Percentiles rank a stretch among this genome's conserved stretches.
These are phyloP conservation scores for Coleophora deauratella DNA, from an alignment of 2,888 invertebrate genomes.

Conservation along the genomic window DNA sequence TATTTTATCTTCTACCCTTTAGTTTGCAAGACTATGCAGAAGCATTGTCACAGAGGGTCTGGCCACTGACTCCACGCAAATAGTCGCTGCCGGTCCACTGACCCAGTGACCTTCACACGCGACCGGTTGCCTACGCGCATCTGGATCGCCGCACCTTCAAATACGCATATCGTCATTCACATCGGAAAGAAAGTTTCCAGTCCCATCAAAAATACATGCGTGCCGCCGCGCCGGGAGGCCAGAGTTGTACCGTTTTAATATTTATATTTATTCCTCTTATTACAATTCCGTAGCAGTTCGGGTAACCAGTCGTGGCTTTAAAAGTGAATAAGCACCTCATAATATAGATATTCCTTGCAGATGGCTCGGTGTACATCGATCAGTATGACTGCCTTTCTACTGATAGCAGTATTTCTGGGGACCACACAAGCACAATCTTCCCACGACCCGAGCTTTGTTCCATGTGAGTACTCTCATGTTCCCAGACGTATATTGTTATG, in stretches of 20 bases:
- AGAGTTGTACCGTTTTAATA: no score
- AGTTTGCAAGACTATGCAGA: no score
- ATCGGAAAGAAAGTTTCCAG: no score
- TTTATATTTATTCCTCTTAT: no score
- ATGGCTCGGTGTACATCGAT: conserved; percentile 29
- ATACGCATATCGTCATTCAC: not conserved
- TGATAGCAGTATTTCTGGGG: conserved; percentile 32
- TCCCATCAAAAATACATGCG: no score
- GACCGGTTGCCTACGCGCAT: conserved; percentile 50
- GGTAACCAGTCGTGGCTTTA: no score
- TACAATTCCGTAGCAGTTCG: no score
- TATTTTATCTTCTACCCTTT: no score
- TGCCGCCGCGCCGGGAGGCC: no score
- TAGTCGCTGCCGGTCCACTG: conserved; percentile 34
- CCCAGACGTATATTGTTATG: not conserved
- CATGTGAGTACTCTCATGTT: conserved; percentile 41
- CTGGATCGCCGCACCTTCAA: conserved; percentile 26
- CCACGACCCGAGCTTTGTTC: conserved; percentile 30
- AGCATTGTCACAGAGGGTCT: not conserved
- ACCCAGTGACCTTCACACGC: conserved; percentile 59
- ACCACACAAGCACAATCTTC: conserved; percentile 36
- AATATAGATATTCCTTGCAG: conserved; percentile 30
- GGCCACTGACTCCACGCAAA: not conserved
- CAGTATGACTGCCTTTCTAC: conserved; percentile 25
- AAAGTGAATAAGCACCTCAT: not conserved